phyloP scores from a whole-genome alignment of 2,888 invertebrate species.

The Selenia dentaria region DNA sequence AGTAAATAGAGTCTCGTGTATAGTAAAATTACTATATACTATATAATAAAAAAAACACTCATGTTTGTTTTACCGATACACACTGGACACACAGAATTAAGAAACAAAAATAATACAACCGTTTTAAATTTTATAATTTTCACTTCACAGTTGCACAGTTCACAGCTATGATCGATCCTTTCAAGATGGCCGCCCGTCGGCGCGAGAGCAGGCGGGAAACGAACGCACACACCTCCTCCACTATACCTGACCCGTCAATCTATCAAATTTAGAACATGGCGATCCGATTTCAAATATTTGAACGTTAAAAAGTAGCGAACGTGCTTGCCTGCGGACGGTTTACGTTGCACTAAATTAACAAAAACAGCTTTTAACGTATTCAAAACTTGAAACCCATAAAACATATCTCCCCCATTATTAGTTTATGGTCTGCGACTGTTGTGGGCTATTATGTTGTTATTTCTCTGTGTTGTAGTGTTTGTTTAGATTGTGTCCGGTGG shows the following conservation, averaged over 20 bases:
- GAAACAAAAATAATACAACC: neutral
- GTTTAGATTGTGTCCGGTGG: slow-evolving; percentile 74
- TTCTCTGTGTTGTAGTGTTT: slow-evolving; percentile 74
- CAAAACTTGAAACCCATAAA: slow-evolving; percentile 81
- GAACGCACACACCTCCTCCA: slow-evolving; percentile 70
- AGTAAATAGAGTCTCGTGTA: too few relatives aligned
- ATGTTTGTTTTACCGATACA: too few relatives aligned
- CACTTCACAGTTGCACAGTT: slow-evolving; percentile 80
- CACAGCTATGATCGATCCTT: slow-evolving; percentile 76
- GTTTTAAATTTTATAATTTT: slow-evolving; percentile 59
- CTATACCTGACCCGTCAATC: slow-evolving; percentile 63
- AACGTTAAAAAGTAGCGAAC: slow-evolving; percentile 42
- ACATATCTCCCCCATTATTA: slow-evolving; percentile 84
- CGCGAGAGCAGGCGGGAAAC: slow-evolving; percentile 72
- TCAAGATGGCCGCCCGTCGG: slow-evolving; percentile 77
- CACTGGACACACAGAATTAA: too few relatives aligned
- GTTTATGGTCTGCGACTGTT: slow-evolving; percentile 81
- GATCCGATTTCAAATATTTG: slow-evolving; percentile 27
- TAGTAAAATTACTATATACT: too few relatives aligned
- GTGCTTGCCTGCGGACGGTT: slow-evolving; percentile 68
- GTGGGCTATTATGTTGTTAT: slow-evolving; percentile 76
- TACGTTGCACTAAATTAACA: slow-evolving; percentile 73
- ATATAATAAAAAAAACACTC: too few relatives aligned
- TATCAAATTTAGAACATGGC: slow-evolving; percentile 55
- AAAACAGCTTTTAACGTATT: slow-evolving; percentile 71